Percentiles rank a stretch among this genome's conserved stretches.
Evolutionary conservation across 2,113 vertebrate species (phyloP).

Genomic region (Ahaetulla prasina): DNA sequence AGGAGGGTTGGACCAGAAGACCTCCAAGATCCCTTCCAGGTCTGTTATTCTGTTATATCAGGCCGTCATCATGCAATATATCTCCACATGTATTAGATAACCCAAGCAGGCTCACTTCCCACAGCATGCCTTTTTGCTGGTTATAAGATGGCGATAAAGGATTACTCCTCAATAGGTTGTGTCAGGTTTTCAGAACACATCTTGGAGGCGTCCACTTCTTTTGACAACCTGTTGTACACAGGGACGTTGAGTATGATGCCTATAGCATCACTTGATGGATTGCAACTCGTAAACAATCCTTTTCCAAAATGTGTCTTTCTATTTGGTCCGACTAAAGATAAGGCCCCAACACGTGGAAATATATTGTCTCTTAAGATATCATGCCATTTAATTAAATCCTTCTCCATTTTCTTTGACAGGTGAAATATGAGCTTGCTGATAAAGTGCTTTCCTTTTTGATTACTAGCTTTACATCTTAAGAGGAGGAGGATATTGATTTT

Average conservation of each 20-base stretch:
- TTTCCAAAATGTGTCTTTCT: conserved; percentile 27
- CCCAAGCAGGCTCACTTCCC: neutral
- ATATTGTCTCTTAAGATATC: conserved; percentile 42
- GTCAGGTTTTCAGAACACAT: conserved; percentile 18
- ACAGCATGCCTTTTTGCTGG: neutral
- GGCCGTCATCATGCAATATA: neutral
- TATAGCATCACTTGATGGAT: conserved; percentile 39
- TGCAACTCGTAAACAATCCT: conserved; percentile 38
- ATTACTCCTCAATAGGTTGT: conserved; percentile 14
- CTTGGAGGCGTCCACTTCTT: conserved; percentile 12
- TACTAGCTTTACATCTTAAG: conserved; percentile 41
- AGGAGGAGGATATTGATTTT: conserved; percentile 33
- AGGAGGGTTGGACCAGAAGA: too few relatives aligned
- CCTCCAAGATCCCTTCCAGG: neutral
- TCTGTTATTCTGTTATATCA: neutral
- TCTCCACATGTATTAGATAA: neutral
- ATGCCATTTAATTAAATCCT: conserved; percentile 50
- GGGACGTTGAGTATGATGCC: conserved; percentile 29
- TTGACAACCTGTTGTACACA: conserved; percentile 20
- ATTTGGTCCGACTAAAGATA: conserved; percentile 49
- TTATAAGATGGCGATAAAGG: neutral
- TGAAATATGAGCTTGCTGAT: conserved; percentile 49
- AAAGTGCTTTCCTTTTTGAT: conserved; percentile 35
- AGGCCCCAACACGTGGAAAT: neutral
- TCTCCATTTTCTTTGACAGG: conserved; percentile 47